Conservation (phyloP, 2,113 vertebrate genomes). For the Periophthalmodon schlosseri region DNA sequence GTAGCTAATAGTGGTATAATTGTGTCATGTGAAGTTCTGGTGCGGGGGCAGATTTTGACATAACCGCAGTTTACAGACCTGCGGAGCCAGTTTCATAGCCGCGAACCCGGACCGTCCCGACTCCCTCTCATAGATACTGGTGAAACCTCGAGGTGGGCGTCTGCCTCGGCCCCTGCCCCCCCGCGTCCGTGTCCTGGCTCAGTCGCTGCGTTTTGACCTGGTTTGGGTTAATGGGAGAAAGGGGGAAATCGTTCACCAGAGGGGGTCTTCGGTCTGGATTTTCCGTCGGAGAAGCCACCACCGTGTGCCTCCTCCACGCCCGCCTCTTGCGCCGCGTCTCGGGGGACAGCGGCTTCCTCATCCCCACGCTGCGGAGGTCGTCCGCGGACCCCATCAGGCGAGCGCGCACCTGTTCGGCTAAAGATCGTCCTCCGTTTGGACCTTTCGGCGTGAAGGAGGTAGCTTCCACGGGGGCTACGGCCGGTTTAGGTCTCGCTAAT, state of each 20-base stretch:
- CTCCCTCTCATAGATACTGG: constrained; percentile 67
- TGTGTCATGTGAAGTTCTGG: too few species aligned
- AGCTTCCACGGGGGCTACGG: constrained; percentile 47
- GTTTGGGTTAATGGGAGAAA: constrained; percentile 37
- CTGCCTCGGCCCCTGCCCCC: constrained; percentile 54
- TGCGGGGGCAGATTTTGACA: not conserved
- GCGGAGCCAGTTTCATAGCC: constrained; percentile 22
- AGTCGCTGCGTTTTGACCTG: constrained; percentile 56
- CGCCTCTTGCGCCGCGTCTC: constrained; percentile 88
- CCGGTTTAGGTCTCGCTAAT: constrained; percentile 16
- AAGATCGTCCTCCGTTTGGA: constrained; percentile 46
- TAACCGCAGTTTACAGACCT: constrained; percentile 25
- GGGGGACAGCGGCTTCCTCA: constrained; percentile 85
- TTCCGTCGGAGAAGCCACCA: constrained; percentile 81
- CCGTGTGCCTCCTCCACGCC: constrained; percentile 91
- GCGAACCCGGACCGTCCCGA: constrained; percentile 6
- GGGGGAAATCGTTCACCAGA: constrained; percentile 29
- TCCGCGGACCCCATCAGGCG: constrained; percentile 83
- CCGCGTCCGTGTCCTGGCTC: constrained; percentile 35
- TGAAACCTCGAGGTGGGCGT: constrained; percentile 80
- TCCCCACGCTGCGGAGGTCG: constrained; percentile 82
- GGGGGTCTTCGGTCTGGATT: constrained; percentile 46
- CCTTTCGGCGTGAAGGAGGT: constrained; percentile 56
- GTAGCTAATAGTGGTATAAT: too few species aligned
- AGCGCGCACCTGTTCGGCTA: constrained; percentile 84